Percentiles rank a stretch among this genome's conserved stretches.
Evolutionary conservation across 2,888 invertebrate species (phyloP).

Genomic region (Epistrophella euchroma): DNA sequence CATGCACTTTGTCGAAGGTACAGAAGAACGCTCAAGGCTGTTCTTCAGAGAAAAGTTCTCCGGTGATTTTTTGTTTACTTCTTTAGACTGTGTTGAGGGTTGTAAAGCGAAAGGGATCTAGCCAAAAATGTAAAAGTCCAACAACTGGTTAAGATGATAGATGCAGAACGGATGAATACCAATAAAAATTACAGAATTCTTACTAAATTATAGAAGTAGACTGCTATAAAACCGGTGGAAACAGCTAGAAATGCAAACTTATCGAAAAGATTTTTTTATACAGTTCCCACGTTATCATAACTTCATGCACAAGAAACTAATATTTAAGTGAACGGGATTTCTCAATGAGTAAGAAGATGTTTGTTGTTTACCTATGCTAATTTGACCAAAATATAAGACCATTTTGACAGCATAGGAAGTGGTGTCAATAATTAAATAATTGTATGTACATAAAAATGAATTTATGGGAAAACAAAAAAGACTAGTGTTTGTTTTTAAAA

Average conservation of each 20-base stretch:
- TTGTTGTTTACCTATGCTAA: background rate
- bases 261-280: background rate
- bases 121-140: too few relatives aligned
- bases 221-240: background rate
- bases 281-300: background rate
- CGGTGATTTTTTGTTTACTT: too few relatives aligned
- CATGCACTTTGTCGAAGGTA: too few relatives aligned
- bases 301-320: background rate
- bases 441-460: background rate
- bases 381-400: background rate
- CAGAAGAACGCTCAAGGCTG: too few relatives aligned
- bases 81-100: too few relatives aligned
- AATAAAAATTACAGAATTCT: background rate
- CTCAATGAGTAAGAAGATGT: background rate
- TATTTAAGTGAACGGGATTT: background rate
- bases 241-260: background rate
- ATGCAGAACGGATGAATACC: background rate
- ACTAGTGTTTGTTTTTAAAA: background rate
- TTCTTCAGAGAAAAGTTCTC: too few relatives aligned
- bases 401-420: background rate
- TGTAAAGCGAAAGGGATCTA: too few relatives aligned
- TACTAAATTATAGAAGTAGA: background rate
- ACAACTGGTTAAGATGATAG: too few relatives aligned
- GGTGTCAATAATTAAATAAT: background rate
- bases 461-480: background rate